phyloP scores from a whole-genome alignment of 2,797 vertebrate species.

The Spinus pinus region DNA sequence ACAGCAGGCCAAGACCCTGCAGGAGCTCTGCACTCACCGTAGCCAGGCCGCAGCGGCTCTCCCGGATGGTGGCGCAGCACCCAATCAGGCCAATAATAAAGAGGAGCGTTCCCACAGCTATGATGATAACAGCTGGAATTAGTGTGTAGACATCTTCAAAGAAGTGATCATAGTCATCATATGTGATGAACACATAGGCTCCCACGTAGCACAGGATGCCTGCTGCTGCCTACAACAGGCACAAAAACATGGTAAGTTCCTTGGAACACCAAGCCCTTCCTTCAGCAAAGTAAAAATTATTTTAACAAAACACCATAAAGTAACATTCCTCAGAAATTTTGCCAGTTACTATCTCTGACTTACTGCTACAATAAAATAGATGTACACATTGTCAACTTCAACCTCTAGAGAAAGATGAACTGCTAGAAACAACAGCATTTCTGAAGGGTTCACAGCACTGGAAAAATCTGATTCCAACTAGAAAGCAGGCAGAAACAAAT shows the following conservation, averaged over 20 bases:
- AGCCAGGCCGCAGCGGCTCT: slow-evolving; percentile 93
- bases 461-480: neutral
- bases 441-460: neutral
- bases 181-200: slow-evolving; percentile 98
- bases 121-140: slow-evolving; percentile 92
- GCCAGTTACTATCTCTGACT: neutral
- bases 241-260: neutral
- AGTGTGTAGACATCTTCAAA: slow-evolving; percentile 95
- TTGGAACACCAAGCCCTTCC: neutral
- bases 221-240: slow-evolving; percentile 85
- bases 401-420: neutral
- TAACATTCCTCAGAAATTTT: neutral
- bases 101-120: slow-evolving; percentile 90
- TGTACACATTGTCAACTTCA: neutral
- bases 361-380: neutral
- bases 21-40: slow-evolving; percentile 78
- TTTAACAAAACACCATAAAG: neutral
- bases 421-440: neutral
- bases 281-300: neutral
- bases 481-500: neutral
- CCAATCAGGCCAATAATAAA: slow-evolving; percentile 96
- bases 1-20: rapidly evolving
- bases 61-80: slow-evolving; percentile 94
- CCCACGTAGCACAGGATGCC: slow-evolving; percentile 97
- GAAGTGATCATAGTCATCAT: slow-evolving; percentile 97